Percentiles rank a stretch among this genome's conserved stretches.
Evolutionary conservation across 2,797 vertebrate species (phyloP).

Genomic region (Todus mexicanus): DNA sequence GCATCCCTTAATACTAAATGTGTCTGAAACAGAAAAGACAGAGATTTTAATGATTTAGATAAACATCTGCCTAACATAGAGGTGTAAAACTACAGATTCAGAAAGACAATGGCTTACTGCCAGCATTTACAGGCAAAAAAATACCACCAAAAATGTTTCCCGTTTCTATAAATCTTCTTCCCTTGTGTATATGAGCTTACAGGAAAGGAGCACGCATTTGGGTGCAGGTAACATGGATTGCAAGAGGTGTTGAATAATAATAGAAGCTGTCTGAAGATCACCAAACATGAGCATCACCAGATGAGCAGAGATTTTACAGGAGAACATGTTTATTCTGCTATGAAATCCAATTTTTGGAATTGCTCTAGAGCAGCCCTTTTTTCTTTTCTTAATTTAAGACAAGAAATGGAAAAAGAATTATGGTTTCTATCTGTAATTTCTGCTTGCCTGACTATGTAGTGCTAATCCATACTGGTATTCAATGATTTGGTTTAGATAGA

Average conservation of each 20-base stretch:
- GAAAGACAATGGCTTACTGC: slow-evolving; percentile 40
- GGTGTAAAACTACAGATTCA: slow-evolving; percentile 57
- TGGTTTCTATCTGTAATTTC: neutral
- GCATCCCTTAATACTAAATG: slow-evolving; percentile 65
- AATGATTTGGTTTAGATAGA: slow-evolving; percentile 51
- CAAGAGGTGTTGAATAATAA: neutral
- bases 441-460: neutral
- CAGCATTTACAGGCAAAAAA: neutral
- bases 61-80: slow-evolving; percentile 70
- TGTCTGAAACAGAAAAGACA: slow-evolving; percentile 64
- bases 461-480: neutral
- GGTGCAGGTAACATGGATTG: neutral
- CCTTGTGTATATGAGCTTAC: neutral
- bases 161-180: neutral
- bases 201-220: neutral
- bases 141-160: neutral
- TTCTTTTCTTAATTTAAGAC: neutral
- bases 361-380: neutral
- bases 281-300: neutral
- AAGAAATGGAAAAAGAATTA: neutral
- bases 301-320: neutral
- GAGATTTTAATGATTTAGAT: slow-evolving; percentile 75
- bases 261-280: neutral
- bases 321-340: neutral
- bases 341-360: neutral